Conservation (phyloP, 1,140 invertebrate species). For the Acyrthosiphon pisum region DNA sequence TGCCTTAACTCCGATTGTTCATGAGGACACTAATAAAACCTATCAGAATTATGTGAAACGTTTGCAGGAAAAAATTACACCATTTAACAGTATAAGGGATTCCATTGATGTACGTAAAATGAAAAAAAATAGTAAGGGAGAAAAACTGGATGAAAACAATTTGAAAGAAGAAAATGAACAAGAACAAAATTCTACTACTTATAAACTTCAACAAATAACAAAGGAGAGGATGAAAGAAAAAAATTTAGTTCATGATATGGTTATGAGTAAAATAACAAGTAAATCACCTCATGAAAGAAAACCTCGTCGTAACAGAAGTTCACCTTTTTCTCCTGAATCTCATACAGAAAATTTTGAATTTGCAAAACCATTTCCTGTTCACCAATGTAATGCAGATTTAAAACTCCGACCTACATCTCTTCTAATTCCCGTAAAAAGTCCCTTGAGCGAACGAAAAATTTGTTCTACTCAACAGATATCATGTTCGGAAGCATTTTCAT, state of each 20-base stretch:
- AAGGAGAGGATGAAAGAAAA: conserved; percentile 74
- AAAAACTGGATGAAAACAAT: conserved; percentile 18
- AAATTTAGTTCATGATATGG: conserved; percentile 76
- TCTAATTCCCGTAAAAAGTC: conserved; percentile 39
- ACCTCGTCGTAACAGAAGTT: conserved; percentile 64
- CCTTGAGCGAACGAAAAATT: background rate
- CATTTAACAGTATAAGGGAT: conserved; percentile 75
- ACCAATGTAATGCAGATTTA: background rate
- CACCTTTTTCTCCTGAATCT: conserved; percentile 59
- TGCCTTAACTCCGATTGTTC: background rate
- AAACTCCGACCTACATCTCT: conserved; percentile 28
- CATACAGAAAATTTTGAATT: conserved; percentile 32
- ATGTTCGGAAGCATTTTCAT: conserved; percentile 62
- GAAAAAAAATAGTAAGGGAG: conserved; percentile 60
- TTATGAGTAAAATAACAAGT: conserved; percentile 78
- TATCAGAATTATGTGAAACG: conserved; percentile 74
- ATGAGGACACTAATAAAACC: conserved; percentile 58
- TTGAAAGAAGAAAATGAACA: conserved; percentile 2
- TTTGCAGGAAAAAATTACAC: conserved; percentile 73
- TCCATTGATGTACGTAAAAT: conserved; percentile 75
- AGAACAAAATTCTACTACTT: conserved; percentile 64
- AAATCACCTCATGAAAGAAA: conserved; percentile 71
- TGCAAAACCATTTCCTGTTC: conserved; percentile 27
- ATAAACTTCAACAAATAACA: conserved; percentile 72
- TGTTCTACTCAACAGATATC: background rate